Percentiles rank a stretch among this genome's conserved stretches.
These are phyloP conservation scores for Murina feae DNA, from an alignment of 2,113 vertebrate species.

Conservation along the genomic window DNA sequence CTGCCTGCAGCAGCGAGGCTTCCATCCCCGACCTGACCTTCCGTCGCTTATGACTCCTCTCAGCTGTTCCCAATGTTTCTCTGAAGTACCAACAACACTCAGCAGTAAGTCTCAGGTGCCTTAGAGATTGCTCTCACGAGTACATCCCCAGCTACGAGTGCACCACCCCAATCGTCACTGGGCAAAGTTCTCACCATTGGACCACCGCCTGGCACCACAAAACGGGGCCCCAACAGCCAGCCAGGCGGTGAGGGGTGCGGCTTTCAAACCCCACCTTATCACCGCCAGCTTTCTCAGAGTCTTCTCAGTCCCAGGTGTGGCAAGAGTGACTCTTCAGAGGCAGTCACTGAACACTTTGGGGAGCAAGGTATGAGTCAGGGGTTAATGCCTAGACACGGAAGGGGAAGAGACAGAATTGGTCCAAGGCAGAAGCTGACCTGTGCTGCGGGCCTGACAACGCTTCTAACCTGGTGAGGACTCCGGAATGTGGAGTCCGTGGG, in stretches of 20 bases:
- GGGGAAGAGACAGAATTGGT: background rate
- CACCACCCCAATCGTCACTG: background rate
- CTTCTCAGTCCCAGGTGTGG: background rate
- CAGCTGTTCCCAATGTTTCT: background rate
- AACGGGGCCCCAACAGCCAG: background rate
- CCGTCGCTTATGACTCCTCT: background rate
- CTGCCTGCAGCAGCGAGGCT: background rate
- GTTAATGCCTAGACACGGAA: background rate
- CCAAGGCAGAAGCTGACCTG: background rate
- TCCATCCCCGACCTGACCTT: background rate
- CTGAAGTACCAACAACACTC: background rate
- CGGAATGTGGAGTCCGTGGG: accelerated
- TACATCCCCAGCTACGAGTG: background rate
- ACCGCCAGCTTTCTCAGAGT: background rate
- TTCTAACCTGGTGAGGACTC: background rate
- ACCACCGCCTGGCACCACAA: background rate
- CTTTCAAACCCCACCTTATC: background rate
- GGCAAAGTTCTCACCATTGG: background rate
- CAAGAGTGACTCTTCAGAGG: background rate
- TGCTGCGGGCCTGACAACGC: background rate
- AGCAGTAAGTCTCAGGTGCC: background rate
- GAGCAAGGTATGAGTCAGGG: background rate
- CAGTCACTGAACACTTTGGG: background rate
- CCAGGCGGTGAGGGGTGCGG: background rate
- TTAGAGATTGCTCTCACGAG: background rate